Conservation (phyloP, 1,140 invertebrate genomes). For the Drosophila chauvacae region DNA sequence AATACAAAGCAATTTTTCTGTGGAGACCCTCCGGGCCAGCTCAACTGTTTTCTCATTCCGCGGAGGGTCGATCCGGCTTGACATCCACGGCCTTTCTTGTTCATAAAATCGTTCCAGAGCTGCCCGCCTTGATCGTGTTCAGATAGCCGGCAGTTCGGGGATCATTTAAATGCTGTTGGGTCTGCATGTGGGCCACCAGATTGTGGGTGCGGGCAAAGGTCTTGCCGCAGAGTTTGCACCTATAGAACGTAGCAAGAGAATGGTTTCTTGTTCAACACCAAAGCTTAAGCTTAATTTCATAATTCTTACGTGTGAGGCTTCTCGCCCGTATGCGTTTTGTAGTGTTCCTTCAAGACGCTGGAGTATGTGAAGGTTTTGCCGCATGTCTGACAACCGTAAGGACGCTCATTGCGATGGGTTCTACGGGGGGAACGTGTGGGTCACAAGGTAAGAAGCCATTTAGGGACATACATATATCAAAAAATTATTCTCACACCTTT, state of each 20-base stretch:
- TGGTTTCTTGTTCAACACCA: neutral
- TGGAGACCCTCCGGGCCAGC: no score
- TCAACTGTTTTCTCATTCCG: no score
- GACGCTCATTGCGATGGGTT: slow-evolving; percentile 91
- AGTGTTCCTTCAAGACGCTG: slow-evolving; percentile 87
- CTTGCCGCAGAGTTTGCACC: slow-evolving; percentile 74
- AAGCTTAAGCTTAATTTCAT: neutral
- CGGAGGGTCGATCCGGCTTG: no score
- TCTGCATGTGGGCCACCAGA: slow-evolving; percentile 75
- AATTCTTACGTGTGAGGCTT: slow-evolving; percentile 66
- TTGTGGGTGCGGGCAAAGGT: slow-evolving; percentile 78
- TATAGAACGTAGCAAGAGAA: neutral
- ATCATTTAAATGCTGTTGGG: slow-evolving; percentile 75
- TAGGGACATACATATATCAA: neutral
- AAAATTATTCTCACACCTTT: slow-evolving; percentile 81
- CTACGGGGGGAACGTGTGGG: slow-evolving; percentile 14
- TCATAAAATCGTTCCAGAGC: neutral
- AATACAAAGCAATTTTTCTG: no score
- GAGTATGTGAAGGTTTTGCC: slow-evolving; percentile 90
- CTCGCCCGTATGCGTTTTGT: slow-evolving; percentile 82
- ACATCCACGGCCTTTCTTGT: no score
- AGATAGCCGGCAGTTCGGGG: slow-evolving; percentile 56
- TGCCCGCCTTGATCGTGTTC: slow-evolving; percentile 28
- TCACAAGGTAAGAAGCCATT: neutral
- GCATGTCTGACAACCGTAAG: slow-evolving; percentile 89